A percentile compares a stretch with the other conserved stretches of the same genome.
Evolutionary conservation across 2,888 invertebrate species (phyloP).

Genomic region (Adela reaumurella): DNA sequence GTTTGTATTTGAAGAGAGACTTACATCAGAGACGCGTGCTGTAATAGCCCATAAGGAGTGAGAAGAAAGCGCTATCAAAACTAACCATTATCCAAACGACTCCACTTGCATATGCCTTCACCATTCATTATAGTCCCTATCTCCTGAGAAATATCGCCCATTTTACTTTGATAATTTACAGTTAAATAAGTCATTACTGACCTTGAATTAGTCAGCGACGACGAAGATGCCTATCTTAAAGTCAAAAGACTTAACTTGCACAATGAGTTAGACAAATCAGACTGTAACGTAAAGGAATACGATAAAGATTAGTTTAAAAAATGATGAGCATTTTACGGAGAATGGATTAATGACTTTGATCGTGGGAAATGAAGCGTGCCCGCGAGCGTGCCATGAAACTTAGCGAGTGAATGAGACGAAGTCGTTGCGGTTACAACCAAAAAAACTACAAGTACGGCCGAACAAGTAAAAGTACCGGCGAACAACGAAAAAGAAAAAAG

Average conservation of each 20-base stretch:
- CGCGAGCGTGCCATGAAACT: slow-evolving; percentile 56
- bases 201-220: too few relatives aligned
- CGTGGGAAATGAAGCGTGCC: slow-evolving; percentile 60
- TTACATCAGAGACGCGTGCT: slow-evolving; percentile 25
- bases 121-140: too few relatives aligned
- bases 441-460: background rate
- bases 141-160: slow-evolving; percentile 14
- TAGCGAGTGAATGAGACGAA: slow-evolving; percentile 26
- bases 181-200: too few relatives aligned
- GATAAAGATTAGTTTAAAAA: background rate
- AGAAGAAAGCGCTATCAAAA: slow-evolving; percentile 1
- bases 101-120: too few relatives aligned
- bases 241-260: background rate
- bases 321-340: background rate
- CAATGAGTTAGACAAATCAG: background rate
- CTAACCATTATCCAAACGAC: background rate
- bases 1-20: slow-evolving; percentile 6
- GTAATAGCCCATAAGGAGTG: slow-evolving; percentile 10
- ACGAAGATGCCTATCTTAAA: background rate
- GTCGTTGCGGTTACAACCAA: background rate
- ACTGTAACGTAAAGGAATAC: slow-evolving; percentile 4
- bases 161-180: slow-evolving; percentile 13
- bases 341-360: slow-evolving; percentile 20
- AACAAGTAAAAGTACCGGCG: background rate
- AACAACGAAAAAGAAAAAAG: background rate